Base-by-base conservation (phyloP, 2,113 vertebrate genomes). In the Myotis davidii region DNA sequence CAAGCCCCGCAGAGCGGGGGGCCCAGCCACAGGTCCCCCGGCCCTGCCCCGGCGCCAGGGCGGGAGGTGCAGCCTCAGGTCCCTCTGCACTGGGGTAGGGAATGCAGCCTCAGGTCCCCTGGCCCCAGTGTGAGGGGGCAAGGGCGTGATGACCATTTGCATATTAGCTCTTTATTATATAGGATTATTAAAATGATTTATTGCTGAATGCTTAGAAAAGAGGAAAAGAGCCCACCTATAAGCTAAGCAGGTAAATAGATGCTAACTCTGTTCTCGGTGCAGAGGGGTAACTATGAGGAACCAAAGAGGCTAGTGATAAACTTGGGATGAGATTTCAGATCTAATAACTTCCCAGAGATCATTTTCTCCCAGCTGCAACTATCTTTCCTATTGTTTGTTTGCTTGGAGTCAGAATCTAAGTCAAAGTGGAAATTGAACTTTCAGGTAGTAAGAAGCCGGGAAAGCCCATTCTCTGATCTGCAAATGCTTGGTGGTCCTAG, bases 201-300 rank as follows among this genome's bases (percentile, higher is more conserved):
- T 54, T 93, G 23, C 76, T 95, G 65, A 91, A 48, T 37, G 1
- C 10, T 92, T 74, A 70, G 39, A 89, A 52, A 14, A 69, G n/a
- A 29, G 25, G 48, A 85, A 93, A 42, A 91, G 72, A 85, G 37
- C n/a, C 56, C 48, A 82, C 65, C 29, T 95, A 8, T 84, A 85
- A 83, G 69, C 34, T 56, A 73, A 69, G 73, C 37, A 65, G 74
- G n/a, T 73, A 93, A 82, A 74, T 37, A 87, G 42, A 64, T 39
- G 59, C 48, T 91, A 56, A 95, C 56, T 93, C 70, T 85, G 32
- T 67, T 85, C 76, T 83, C 42, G 76, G 42, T 86, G 39, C 81
- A 23, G 25, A 29, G 25, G 23, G 45, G 16, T 73, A 85, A 37
- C 59, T 56, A 0, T 79, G 16, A 69, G 61, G 72, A 94, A 54